Conservation (phyloP, 2,888 invertebrate genomes). For the Parnassius apollo region DNA sequence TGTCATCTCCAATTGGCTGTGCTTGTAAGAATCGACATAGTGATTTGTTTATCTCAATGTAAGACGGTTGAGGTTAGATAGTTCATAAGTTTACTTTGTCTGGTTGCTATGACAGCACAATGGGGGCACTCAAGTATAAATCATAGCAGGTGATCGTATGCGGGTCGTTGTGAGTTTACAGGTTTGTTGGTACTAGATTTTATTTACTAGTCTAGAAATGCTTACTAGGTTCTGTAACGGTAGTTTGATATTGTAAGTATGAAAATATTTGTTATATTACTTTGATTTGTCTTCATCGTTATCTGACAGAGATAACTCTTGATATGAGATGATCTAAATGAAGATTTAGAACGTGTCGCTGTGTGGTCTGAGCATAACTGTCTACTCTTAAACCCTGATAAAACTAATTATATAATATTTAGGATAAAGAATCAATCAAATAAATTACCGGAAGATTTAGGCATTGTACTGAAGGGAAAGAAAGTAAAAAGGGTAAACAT, state of each 20-base stretch:
- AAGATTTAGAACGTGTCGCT: no score
- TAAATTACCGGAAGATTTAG: no score
- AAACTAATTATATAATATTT: no score
- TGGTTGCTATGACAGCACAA: conserved; percentile 65
- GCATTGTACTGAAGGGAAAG: no score
- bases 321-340: no score
- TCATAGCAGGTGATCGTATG: conserved; percentile 69
- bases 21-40: conserved; percentile 22
- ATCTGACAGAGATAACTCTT: no score
- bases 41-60: conserved; percentile 44
- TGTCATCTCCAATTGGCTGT: conserved; percentile 19
- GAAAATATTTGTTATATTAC: no score
- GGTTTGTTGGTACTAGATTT: conserved; percentile 50
- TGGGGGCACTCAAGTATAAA: conserved; percentile 62
- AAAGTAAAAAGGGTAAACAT: no score
- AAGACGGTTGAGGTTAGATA: conserved; percentile 57
- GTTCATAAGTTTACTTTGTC: conserved; percentile 60
- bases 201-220: conserved; percentile 39
- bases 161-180: conserved; percentile 44
- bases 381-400: no score
- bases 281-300: no score
- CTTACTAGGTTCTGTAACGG: conserved; percentile 30
- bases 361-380: no score
- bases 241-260: conserved; percentile 8
- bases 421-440: no score